A percentile compares a stretch with the other conserved stretches of the same genome.
Conservation (phyloP, 2,113 vertebrate species). For the Serilophus lunatus region DNA sequence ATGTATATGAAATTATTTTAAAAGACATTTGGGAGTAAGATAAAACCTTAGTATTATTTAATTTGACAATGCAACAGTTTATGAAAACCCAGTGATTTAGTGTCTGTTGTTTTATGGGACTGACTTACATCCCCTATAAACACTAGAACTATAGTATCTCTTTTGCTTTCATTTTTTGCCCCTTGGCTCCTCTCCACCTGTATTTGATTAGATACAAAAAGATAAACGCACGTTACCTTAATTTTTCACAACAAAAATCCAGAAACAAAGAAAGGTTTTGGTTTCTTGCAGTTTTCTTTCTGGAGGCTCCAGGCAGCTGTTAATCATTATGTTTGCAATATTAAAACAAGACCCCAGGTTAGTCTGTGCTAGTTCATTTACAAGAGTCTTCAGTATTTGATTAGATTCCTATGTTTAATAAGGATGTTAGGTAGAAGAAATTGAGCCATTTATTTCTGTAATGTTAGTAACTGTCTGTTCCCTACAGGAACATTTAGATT, state of each 20-base stretch:
- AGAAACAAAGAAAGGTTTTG: constrained; percentile 59
- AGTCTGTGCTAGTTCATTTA: constrained; percentile 61
- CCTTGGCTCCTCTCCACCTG: constrained; percentile 20
- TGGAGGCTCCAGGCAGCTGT: constrained; percentile 34
- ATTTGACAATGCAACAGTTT: background rate
- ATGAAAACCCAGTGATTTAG: background rate
- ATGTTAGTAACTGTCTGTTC: background rate
- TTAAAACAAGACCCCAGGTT: constrained; percentile 68
- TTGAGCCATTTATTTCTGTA: background rate
- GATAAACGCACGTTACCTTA: constrained; percentile 28
- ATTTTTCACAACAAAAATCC: constrained; percentile 48
- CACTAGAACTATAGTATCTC: background rate
- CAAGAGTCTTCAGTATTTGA: constrained; percentile 68
- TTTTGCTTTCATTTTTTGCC: background rate
- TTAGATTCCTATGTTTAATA: constrained; percentile 65
- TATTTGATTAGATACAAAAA: constrained; percentile 59
- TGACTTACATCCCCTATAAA: background rate
- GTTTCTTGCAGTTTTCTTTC: constrained; percentile 20
- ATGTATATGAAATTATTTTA: background rate
- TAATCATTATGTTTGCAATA: constrained; percentile 69
- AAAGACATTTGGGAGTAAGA: background rate
- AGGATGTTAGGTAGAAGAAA: background rate
- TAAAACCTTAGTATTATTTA: background rate
- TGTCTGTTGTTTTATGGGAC: background rate
- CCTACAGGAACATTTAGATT: background rate